A percentile compares a stretch with the other conserved stretches of the same genome.
Conservation (phyloP, 2,888 invertebrate genomes). For the Caradrina clavipalpis region DNA sequence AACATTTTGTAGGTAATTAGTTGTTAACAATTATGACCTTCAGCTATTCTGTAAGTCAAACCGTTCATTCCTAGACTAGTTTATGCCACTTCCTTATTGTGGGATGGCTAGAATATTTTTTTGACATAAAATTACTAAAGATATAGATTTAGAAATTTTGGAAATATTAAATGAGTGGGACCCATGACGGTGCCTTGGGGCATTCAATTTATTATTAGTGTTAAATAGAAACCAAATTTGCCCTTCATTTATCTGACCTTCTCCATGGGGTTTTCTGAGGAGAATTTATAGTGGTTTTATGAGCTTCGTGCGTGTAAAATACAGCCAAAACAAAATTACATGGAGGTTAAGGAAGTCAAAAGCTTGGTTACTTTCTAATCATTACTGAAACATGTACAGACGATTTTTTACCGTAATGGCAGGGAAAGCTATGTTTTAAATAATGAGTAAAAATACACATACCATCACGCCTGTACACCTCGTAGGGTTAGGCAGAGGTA, state of each 20-base stretch:
- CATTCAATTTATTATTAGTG: not conserved
- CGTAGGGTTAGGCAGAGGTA: too few species aligned
- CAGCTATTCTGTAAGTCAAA: constrained; percentile 36
- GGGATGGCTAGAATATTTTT: constrained; percentile 4
- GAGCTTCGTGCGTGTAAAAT: constrained; percentile 4
- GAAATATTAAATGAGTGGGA: not conserved
- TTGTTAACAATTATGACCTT: constrained; percentile 48
- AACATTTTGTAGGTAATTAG: constrained; percentile 54
- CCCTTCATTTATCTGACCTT: too few species aligned
- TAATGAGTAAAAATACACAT: too few species aligned
- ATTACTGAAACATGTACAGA: not conserved
- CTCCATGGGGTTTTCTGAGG: not conserved
- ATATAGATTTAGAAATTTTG: not conserved
- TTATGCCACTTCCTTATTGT: constrained; percentile 30
- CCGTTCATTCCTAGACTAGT: constrained; percentile 40
- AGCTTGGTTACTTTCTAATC: not conserved
- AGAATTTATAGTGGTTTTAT: not conserved
- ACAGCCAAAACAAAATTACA: not conserved
- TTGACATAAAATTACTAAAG: not conserved
- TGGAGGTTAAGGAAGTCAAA: constrained; percentile 11
- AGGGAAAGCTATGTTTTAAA: too few species aligned
- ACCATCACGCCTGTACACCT: too few species aligned
- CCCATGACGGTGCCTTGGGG: constrained; percentile 12
- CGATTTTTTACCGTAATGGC: too few species aligned
- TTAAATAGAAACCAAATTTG: too few species aligned